These are phyloP conservation scores for Agonopterix heracliana DNA, from an alignment of 2,888 invertebrate genomes.

Conservation along the genomic window DNA sequence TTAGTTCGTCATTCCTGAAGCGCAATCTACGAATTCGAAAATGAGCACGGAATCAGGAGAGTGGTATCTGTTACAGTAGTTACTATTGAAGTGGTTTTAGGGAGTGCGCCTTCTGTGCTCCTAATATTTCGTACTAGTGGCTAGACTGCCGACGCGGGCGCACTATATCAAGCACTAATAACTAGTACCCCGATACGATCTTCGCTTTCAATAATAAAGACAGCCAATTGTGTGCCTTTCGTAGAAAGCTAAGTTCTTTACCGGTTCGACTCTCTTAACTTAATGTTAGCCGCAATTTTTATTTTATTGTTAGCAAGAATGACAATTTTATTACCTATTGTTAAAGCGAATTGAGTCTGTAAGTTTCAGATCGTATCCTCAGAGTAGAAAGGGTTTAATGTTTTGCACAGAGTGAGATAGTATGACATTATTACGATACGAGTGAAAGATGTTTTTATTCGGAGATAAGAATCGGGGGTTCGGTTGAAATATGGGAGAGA, in stretches of 20 bases:
- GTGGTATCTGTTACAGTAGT: too few species aligned
- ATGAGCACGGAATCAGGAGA: too few species aligned
- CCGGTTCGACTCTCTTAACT: slow-evolving; percentile 35
- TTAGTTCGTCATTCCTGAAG: too few species aligned
- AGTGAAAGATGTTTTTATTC: neutral
- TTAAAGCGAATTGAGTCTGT: slow-evolving; percentile 13
- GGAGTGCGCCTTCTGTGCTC: too few species aligned
- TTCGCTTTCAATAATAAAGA: slow-evolving; percentile 67
- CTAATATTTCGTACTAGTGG: too few species aligned
- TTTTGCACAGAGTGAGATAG: slow-evolving; percentile 2
- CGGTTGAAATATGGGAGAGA: too few species aligned
- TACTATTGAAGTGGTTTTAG: too few species aligned
- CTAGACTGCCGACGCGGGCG: slow-evolving; percentile 22
- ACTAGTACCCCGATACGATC: slow-evolving; percentile 65
- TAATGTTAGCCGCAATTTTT: slow-evolving; percentile 20
- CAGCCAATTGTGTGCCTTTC: slow-evolving; percentile 59
- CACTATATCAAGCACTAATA: slow-evolving; percentile 70
- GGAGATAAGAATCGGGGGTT: too few species aligned
- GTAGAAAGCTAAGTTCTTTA: slow-evolving; percentile 63
- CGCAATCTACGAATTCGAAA: too few species aligned
- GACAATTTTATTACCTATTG: slow-evolving; percentile 56
- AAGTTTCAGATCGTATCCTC: slow-evolving; percentile 5
- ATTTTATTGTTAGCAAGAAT: slow-evolving; percentile 58
- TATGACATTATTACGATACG: neutral
- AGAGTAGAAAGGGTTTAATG: slow-evolving; percentile 6